phyloP scores from a whole-genome alignment of 2,797 vertebrate species.

The Sciaenops ocellatus region DNA sequence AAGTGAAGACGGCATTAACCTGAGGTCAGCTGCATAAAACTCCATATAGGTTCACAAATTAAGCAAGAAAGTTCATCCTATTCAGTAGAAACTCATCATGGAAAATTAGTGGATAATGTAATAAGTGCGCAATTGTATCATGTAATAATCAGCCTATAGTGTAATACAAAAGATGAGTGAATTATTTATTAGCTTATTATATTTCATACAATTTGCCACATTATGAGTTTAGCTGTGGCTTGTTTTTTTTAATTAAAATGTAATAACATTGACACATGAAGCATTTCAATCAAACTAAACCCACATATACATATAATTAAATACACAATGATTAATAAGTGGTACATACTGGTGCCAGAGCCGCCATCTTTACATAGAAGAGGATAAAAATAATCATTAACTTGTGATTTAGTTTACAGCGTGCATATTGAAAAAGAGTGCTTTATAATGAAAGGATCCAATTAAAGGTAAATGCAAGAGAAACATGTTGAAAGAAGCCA shows the following conservation, averaged over 20 bases:
- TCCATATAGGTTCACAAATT: neutral
- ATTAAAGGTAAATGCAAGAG: neutral
- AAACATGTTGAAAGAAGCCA: neutral
- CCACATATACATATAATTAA: no score
- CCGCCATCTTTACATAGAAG: neutral
- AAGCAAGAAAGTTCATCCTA: neutral
- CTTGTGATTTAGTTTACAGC: neutral
- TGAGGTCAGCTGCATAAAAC: neutral
- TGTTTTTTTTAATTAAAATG: neutral
- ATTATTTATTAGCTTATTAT: no score
- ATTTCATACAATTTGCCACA: no score
- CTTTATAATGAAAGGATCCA: neutral
- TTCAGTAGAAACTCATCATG: no score
- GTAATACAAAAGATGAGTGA: neutral
- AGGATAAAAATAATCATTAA: neutral
- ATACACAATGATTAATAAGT: neutral
- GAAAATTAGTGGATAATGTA: neutral
- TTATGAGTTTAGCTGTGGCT: no score
- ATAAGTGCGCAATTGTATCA: no score
- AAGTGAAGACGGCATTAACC: slow-evolving; percentile 1
- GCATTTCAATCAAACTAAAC: no score
- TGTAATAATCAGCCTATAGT: neutral
- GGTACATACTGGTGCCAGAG: neutral
- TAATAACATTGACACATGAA: neutral
- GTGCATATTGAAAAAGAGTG: neutral